Evolutionary conservation across 2,888 invertebrate species (phyloP), one percentile per base, ranked within the genome.

Genomic region (Disparrhopalites patrizii): DNA sequence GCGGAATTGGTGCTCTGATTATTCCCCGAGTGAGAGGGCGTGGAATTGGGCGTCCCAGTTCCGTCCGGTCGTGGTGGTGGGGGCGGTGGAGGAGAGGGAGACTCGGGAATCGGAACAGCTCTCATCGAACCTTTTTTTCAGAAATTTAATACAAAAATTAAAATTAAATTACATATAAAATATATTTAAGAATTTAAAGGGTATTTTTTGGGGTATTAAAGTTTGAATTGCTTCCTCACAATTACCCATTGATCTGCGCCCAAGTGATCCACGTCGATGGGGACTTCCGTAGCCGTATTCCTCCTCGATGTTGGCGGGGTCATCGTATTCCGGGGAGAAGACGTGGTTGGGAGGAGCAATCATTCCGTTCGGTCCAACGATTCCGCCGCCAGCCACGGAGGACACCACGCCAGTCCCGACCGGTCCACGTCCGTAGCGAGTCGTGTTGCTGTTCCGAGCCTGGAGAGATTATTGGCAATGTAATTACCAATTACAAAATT

Each of bases 261-360:
- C 76, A 18, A 76, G 89, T 74, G 90, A 90, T 72, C 90, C 89
- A 55, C 91, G 87, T 68, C 91, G 91, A 74, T 91, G 69, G 28
- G 69, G 75, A 76, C 91, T 91, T 76, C 92, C 90, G 80, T 93
- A 93, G 76, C 91, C 92, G 79, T 93, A 92, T 80, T 92, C 92
- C 79, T 93, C 93, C 20, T 90, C 90, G 80, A 91, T 92, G 80
- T 93, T 92, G 7, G 93, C 93, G 38, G 93, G 93, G 80, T 93
- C 93, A 79, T 93, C 93, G 80, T 93, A 93, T 82, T 93, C 93
- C 66, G 93, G 92, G 0, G 82, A 81, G 76, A 83, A 83, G 28
- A 81, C 80, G 52, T 81, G 80, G 67, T 80, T 80, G 55, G 81
- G 80, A 31, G 71, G 74, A 62, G 69, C 68, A 56, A 75, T 67